Conservation (phyloP, 2,113 vertebrate species). For the Motacilla tschutschensis region DNA sequence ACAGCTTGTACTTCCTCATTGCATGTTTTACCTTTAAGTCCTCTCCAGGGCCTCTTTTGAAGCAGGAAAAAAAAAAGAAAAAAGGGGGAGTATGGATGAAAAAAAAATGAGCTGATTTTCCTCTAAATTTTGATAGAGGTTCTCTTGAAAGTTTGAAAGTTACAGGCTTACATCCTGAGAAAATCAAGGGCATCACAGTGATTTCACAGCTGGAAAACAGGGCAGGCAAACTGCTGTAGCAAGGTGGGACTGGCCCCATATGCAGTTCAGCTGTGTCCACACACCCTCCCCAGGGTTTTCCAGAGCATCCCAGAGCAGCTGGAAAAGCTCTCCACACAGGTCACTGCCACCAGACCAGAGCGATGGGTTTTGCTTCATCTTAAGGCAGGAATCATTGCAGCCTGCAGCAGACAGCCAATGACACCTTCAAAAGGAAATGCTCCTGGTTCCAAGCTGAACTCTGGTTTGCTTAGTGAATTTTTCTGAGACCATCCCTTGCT, state of each 20-base stretch:
- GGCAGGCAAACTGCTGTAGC: accelerated
- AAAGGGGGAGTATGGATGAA: background rate
- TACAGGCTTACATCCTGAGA: background rate
- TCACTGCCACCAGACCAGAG: background rate
- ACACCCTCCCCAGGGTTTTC: background rate
- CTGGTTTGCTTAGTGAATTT: background rate
- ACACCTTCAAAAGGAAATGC: background rate
- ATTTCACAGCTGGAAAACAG: background rate
- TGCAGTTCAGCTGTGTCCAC: background rate
- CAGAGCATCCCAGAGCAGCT: background rate
- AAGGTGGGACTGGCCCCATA: background rate
- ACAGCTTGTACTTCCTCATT: background rate
- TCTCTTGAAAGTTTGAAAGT: background rate
- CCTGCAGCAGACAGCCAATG: background rate
- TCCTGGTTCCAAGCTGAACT: background rate
- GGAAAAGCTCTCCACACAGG: background rate
- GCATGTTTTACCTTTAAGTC: background rate
- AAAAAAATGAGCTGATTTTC: background rate
- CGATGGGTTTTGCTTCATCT: background rate
- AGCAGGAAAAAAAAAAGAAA: background rate
- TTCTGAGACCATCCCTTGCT: background rate
- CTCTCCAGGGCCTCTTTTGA: background rate
- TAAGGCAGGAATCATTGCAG: background rate
- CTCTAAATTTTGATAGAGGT: background rate
- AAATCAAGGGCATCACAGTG: background rate